Base-by-base conservation (phyloP, 2,797 vertebrate genomes). In the Podarcis siculus region DNA sequence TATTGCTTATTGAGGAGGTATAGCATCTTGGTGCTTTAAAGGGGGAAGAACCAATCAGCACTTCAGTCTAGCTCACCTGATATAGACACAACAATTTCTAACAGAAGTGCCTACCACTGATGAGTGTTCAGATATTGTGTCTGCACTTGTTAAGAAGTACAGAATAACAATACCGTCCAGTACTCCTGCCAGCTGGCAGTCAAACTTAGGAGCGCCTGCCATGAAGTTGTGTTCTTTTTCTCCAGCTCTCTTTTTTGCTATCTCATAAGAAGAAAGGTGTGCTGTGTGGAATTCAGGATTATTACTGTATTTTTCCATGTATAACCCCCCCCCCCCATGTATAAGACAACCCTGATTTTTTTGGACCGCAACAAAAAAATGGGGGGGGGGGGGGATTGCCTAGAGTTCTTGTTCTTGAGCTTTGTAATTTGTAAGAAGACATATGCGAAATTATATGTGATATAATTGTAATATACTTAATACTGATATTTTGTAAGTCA, bases 311-410 rank as follows among this genome's bases (percentile, higher is more conserved):
- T 55, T 55, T 15, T 15, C 49, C 3, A 3, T 15, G 49, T 55
- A 55, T 55, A 55, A 55, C 49, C 15, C 3, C 0, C 15, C 3
- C 0, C 49, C 49, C 49, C 49, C 49, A 15, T 55, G 45, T 45
- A 45, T 45, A 45, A 45, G 49, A 55, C 13, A 0, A 4, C 49
- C 0, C 49, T 3, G 0, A 0, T 55, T 13, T 55, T 15, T 55
- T 15, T 13, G 49, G 49, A 55, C 49, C 3, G 10, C 10, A 45
- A 8, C 42, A 49, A 49, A 13, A 49, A 49, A 13, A 8, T 9
- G 10, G 45, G 10, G 45, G 45, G 45, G 45, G 13, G 49, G 13
- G 49, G 49, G 49, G 2, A 4, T 55, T 55, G 49, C 13, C 49
- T 0, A 3, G 49, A 55, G 13, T 55, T 55, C 49, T 55, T 55